phyloP scores from a whole-genome alignment of 2,113 vertebrate species.

The Coracopsis vasa region DNA sequence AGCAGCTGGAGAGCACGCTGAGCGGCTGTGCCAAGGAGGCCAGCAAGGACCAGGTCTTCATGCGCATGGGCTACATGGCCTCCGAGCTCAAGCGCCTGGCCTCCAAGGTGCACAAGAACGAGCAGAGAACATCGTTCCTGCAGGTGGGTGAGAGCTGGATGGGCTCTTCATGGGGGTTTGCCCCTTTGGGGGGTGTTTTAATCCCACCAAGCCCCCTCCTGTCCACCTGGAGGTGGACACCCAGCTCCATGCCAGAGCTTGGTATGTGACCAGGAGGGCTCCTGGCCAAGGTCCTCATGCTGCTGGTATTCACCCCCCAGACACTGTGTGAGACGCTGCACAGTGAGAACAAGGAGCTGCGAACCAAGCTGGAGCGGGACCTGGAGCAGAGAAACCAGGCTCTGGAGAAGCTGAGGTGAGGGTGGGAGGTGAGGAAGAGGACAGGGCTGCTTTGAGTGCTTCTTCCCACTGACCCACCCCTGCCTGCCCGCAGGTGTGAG shows the following conservation, averaged over 20 bases:
- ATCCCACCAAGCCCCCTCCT: background rate
- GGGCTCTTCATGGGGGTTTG: background rate
- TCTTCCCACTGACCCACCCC: background rate
- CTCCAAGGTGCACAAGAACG: constrained; percentile 95
- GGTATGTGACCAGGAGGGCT: background rate
- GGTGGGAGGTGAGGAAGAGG: background rate
- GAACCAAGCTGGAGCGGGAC: constrained; percentile 92
- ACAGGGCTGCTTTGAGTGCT: background rate
- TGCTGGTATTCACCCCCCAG: constrained; percentile 49
- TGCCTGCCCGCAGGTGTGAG: constrained; percentile 80
- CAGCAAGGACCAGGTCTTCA: constrained; percentile 89
- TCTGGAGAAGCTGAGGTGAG: constrained; percentile 89
- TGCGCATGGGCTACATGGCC: constrained; percentile 94
- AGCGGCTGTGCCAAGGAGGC: constrained; percentile 92
- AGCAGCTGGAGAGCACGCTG: constrained; percentile 90
- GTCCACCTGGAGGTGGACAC: background rate
- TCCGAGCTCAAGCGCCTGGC: constrained; percentile 95
- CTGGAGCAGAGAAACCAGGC: constrained; percentile 91
- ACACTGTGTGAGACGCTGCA: constrained; percentile 93
- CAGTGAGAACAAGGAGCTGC: constrained; percentile 91
- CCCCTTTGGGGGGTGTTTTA: rapidly evolving
- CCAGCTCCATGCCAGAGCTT: background rate
- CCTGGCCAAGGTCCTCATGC: background rate
- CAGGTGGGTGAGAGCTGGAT: constrained; percentile 76
- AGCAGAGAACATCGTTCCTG: constrained; percentile 90